Percentiles rank a stretch among this genome's conserved stretches.
These are phyloP conservation scores for Phylloscopus collybita DNA, from an alignment of 2,797 vertebrate species.

Conservation along the genomic window DNA sequence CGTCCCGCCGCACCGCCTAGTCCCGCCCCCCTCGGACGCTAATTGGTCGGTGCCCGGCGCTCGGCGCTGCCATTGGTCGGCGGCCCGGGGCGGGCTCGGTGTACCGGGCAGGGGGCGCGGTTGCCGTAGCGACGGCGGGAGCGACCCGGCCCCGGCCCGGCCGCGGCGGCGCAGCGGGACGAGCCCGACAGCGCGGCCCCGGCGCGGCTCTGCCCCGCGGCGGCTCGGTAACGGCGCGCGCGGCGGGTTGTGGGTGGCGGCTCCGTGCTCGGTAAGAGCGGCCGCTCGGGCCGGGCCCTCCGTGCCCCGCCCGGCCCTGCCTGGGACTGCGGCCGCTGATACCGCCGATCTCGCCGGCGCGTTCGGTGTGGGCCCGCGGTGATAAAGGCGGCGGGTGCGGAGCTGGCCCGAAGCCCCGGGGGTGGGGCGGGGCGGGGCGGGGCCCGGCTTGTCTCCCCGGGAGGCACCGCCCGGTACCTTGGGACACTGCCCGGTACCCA, in stretches of 20 bases:
- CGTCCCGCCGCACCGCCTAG: neutral
- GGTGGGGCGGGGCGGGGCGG: neutral
- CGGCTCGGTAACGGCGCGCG: neutral
- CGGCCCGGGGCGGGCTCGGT: neutral
- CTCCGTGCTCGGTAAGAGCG: neutral
- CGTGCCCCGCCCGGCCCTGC: neutral
- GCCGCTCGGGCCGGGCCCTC: neutral
- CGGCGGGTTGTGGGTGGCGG: neutral
- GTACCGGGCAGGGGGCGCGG: neutral
- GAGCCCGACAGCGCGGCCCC: neutral
- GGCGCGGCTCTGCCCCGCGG: neutral
- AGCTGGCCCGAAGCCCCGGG: neutral
- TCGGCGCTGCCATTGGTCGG: neutral
- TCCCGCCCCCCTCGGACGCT: neutral
- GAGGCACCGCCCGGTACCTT: neutral
- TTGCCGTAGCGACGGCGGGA: conserved; percentile 38
- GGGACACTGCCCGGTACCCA: too few relatives aligned
- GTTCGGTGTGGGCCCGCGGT: neutral
- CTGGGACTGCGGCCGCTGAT: neutral
- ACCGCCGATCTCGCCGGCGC: neutral
- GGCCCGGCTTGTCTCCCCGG: neutral
- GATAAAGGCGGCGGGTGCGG: neutral
- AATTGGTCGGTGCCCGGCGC: rapidly evolving
- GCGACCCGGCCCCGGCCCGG: neutral
- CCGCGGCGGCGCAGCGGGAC: neutral